These are phyloP conservation scores for Bibio marci DNA, from an alignment of 2,888 invertebrate genomes.

Conservation along the genomic window DNA sequence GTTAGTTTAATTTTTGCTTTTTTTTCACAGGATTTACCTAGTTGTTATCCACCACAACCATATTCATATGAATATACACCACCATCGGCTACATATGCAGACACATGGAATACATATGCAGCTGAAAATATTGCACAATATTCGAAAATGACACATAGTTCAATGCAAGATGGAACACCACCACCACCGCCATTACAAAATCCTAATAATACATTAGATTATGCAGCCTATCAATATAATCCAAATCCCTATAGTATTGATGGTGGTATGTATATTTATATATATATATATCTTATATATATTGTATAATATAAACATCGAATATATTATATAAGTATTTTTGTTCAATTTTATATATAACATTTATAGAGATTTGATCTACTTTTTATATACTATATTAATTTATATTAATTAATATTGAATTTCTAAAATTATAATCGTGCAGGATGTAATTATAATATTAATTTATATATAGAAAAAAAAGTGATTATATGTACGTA, in stretches of 20 bases:
- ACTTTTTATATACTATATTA: no score
- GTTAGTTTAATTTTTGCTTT: no score
- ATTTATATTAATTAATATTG: no score
- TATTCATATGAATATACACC: constrained; percentile 23
- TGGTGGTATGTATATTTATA: constrained; percentile 24
- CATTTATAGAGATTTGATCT: no score
- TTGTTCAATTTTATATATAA: no score
- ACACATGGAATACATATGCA: constrained; percentile 21
- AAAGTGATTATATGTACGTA: no score
- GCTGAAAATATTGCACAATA: constrained; percentile 11
- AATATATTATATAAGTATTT: no score
- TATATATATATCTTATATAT: no score
- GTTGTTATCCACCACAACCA: constrained; percentile 21
- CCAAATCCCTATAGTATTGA: constrained; percentile 20
- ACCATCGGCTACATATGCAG: constrained; percentile 14
- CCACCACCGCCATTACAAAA: constrained; percentile 19
- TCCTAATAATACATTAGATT: constrained; percentile 16
- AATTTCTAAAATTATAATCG: no score
- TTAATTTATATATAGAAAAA: no score
- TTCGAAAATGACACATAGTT: constrained; percentile 19
- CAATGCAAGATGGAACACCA: constrained; percentile 12
- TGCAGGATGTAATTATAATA: no score
- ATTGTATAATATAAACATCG: no score
- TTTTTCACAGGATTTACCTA: constrained; percentile 5
- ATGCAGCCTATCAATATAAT: constrained; percentile 24